Conservation (phyloP, 1,140 invertebrate species). For the Drosophila lini region DNA sequence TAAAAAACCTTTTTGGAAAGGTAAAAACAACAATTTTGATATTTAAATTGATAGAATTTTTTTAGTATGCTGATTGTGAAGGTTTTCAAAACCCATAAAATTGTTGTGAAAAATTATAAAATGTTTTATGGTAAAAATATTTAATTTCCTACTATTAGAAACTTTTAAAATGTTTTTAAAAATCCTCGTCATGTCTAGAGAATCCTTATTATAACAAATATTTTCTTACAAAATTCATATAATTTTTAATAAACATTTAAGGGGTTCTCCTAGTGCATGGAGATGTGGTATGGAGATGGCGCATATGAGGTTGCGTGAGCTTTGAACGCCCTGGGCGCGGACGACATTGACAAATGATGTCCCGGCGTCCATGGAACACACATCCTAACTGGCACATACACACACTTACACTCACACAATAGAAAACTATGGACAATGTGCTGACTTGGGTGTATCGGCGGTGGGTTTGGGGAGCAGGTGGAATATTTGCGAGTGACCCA, state of each 20-base stretch:
- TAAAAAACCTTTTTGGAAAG: background rate
- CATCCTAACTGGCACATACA: conserved; percentile 15
- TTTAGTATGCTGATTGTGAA: background rate
- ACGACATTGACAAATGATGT: conserved; percentile 80
- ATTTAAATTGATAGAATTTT: rapidly evolving
- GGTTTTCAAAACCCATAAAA: too few relatives aligned
- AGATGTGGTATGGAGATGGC: conserved; percentile 38
- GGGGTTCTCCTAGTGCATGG: background rate
- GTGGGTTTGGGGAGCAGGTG: conserved; percentile 24
- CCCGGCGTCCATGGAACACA: conserved; percentile 43
- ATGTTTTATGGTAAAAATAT: too few relatives aligned
- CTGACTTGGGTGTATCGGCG: conserved; percentile 19
- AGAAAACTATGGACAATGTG: conserved; percentile 42
- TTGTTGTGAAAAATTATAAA: too few relatives aligned
- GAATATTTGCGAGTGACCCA: conserved; percentile 64
- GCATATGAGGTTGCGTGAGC: conserved; percentile 63
- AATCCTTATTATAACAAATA: background rate
- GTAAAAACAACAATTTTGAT: background rate
- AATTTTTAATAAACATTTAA: too few relatives aligned
- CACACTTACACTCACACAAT: conserved; percentile 1
- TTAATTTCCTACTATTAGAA: too few relatives aligned
- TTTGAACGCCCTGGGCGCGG: conserved; percentile 44
- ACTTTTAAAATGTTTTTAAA: too few relatives aligned
- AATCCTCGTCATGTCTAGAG: background rate
- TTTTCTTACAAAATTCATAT: background rate